Conservation (phyloP, 2,888 invertebrate genomes). For the Troides helena region DNA sequence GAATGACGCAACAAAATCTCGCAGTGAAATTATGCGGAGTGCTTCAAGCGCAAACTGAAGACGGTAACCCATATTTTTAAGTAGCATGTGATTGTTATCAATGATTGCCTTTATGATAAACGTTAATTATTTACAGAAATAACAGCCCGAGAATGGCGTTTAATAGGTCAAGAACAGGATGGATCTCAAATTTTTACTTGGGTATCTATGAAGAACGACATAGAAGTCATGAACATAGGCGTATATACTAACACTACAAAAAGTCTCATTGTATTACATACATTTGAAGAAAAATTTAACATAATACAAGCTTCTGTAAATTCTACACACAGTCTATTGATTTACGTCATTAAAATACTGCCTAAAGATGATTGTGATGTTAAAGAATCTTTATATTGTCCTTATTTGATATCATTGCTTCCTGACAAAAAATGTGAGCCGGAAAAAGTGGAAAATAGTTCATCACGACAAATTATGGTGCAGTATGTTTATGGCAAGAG, state of each 20-base stretch:
- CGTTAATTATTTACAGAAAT: slow-evolving; percentile 63
- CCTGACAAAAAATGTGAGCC: slow-evolving; percentile 59
- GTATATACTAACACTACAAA: slow-evolving; percentile 82
- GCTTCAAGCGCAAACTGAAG: slow-evolving; percentile 68
- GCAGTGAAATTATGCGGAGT: slow-evolving; percentile 81
- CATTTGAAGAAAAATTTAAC: slow-evolving; percentile 82
- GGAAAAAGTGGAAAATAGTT: slow-evolving; percentile 72
- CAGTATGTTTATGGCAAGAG: slow-evolving; percentile 87
- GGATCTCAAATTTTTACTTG: slow-evolving; percentile 87
- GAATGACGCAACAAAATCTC: slow-evolving; percentile 76
- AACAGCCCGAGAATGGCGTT: slow-evolving; percentile 87
- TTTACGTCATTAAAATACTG: slow-evolving; percentile 83
- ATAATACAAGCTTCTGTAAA: slow-evolving; percentile 91
- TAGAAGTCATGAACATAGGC: slow-evolving; percentile 76
- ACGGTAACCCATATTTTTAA: slow-evolving; percentile 54
- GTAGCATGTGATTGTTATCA: neutral
- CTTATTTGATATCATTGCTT: slow-evolving; percentile 82
- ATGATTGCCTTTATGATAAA: neutral
- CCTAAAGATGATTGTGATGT: slow-evolving; percentile 49
- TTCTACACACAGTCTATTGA: slow-evolving; percentile 82
- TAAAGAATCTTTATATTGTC: slow-evolving; percentile 79
- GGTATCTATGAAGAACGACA: slow-evolving; percentile 61
- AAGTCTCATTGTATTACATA: slow-evolving; percentile 80
- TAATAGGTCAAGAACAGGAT: slow-evolving; percentile 90
- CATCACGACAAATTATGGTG: slow-evolving; percentile 86